Evolutionary conservation across 2,888 invertebrate genomes (phyloP).

Genomic region (Andrena hattorfiana): DNA sequence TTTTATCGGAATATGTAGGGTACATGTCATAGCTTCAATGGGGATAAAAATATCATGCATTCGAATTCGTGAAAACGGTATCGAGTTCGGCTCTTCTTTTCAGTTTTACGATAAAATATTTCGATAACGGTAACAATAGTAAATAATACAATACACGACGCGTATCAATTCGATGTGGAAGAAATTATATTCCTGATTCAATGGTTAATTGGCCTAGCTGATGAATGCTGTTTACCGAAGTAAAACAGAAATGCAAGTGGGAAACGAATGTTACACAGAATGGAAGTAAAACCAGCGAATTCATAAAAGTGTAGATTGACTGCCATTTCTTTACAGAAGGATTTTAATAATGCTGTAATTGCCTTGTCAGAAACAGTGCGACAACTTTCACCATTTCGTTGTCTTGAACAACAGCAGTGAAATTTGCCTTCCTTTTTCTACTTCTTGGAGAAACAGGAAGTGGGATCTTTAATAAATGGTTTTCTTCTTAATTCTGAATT

Average conservation of each 20-base stretch:
- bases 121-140: neutral
- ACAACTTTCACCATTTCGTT: conserved; percentile 27
- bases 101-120: neutral
- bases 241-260: neutral
- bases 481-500: neutral
- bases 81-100: neutral
- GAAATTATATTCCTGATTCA: neutral
- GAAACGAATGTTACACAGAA: neutral
- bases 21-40: neutral
- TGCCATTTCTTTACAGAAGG: conserved; percentile 6
- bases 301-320: conserved; percentile 6
- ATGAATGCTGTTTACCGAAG: neutral
- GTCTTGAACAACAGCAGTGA: conserved; percentile 9
- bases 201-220: neutral
- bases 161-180: neutral
- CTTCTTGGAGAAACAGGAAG: neutral
- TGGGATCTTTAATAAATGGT: neutral
- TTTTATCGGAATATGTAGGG: neutral
- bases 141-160: neutral
- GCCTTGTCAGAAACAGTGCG: conserved; percentile 18
- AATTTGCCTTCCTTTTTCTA: neutral
- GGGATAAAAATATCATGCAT: neutral
- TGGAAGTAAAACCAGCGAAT: neutral
- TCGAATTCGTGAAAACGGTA: neutral
- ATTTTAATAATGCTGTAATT: conserved; percentile 25